Evolutionary conservation across 2,888 invertebrate species (phyloP), one percentile per base, ranked within the genome.

Genomic region (Pseudeuparius sepicola): DNA sequence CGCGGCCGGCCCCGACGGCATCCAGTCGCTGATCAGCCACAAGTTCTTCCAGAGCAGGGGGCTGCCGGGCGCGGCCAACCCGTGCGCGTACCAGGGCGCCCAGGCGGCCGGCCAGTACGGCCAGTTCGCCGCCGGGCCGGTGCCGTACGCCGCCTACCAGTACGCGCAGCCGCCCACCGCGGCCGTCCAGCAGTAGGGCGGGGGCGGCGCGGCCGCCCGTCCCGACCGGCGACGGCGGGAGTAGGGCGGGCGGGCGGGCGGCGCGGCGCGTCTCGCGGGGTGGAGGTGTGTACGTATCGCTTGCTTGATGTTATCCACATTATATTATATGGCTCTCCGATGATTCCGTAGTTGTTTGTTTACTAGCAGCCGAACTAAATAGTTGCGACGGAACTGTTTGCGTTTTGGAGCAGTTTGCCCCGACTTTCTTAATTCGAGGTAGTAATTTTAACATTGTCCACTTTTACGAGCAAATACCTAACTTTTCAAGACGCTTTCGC

Each of bases 11-110:
- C 60, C 43, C 50, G 67, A 68, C 32, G 66, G 65, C 26, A 66
- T 70, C 42, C 70, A 71, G 47, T 67, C 66, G 25, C 59, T 71
- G 46, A 64, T 70, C 63, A 75, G 76, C 55, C 79, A 76, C 59
- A 82, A 81, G 59, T 81, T 76, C 68, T 81, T 80, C 66, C 80
- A 80, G 49, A 73, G 75, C 10, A 62, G 72, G 43, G 65, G 68
- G 37, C 61, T 70, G 35, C 67, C 70, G n/a, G 63, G 63, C 20
- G 63, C 64, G 18, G 63, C 67, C 27, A 71, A 70, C 43, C 68
- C 71, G 4, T 73, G 73, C 52, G 71, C 70, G 31, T 73, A 70
- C 51, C 71, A 73, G 48, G 70, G 70, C 24, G 65, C 75, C 60
- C 47, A 73, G 63, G n/a, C n/a, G 47, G 51, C 48, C 26, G 34